Percentiles rank a stretch among this genome's conserved stretches.
Evolutionary conservation across 2,113 vertebrate genomes (phyloP).

Genomic region (Nanger granti): DNA sequence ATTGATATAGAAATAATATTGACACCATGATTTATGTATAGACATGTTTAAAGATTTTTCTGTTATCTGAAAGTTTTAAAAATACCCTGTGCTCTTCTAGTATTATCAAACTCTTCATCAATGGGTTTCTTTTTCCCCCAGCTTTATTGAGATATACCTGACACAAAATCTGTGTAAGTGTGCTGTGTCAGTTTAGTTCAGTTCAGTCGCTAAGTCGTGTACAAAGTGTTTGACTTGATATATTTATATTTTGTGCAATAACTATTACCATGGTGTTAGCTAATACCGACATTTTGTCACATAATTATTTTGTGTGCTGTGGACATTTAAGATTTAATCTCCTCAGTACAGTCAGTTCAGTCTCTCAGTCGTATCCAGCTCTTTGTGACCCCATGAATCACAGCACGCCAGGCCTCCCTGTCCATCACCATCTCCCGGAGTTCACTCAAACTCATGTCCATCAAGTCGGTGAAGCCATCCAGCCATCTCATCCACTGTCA

Average conservation of each 20-base stretch:
- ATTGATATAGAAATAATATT: background rate
- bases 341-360: background rate
- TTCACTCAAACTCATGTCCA: background rate
- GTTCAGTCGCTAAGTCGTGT: too few relatives aligned
- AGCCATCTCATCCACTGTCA: background rate
- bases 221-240: background rate
- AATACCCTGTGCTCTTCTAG: background rate
- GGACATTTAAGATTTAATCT: background rate
- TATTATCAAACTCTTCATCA: background rate
- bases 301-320: background rate
- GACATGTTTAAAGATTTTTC: background rate
- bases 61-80: background rate
- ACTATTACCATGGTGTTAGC: background rate
- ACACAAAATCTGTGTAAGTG: background rate
- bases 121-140: background rate
- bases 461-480: fast-evolving
- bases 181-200: too few relatives aligned
- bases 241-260: background rate
- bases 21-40: too few relatives aligned
- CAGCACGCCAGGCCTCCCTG: background rate
- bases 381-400: fast-evolving
- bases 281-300: background rate
- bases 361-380: background rate
- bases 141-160: background rate
- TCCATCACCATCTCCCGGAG: background rate